These are phyloP conservation scores for Falcaria lacertinaria DNA, from an alignment of 2,888 invertebrate genomes.

Conservation along the genomic window DNA sequence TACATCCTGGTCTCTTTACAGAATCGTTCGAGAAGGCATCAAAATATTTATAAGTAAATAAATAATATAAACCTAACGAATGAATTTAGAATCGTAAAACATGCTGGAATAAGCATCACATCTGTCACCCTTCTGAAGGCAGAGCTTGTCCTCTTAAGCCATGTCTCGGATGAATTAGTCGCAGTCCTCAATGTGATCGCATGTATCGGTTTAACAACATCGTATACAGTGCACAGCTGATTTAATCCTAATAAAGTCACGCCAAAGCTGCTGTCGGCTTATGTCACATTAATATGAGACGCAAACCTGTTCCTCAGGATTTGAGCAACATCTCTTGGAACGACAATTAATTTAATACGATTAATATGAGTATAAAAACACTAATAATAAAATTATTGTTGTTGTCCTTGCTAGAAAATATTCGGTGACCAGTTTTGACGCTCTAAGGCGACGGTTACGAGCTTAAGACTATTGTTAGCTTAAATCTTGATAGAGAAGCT, in stretches of 20 bases:
- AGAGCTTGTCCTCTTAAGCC: neutral
- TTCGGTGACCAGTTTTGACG: neutral
- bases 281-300: constrained; percentile 41
- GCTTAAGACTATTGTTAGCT: neutral
- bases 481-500: neutral
- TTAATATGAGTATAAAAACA: constrained; percentile 17
- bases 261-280: constrained; percentile 57
- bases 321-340: constrained; percentile 12
- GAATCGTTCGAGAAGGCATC: too few relatives aligned
- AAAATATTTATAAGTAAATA: too few relatives aligned
- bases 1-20: too few relatives aligned
- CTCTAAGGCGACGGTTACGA: neutral
- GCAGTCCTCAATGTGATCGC: too few relatives aligned
- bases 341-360: constrained; percentile 30
- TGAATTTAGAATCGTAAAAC: too few relatives aligned
- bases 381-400: neutral
- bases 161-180: neutral
- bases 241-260: constrained; percentile 55
- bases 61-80: too few relatives aligned
- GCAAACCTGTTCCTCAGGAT: constrained; percentile 21
- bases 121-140: too few relatives aligned
- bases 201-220: constrained; percentile 61
- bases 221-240: constrained; percentile 46
- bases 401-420: neutral
- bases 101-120: too few relatives aligned